Base-by-base conservation (phyloP, 2,888 invertebrate genomes). In the Hermodice carunculata region DNA sequence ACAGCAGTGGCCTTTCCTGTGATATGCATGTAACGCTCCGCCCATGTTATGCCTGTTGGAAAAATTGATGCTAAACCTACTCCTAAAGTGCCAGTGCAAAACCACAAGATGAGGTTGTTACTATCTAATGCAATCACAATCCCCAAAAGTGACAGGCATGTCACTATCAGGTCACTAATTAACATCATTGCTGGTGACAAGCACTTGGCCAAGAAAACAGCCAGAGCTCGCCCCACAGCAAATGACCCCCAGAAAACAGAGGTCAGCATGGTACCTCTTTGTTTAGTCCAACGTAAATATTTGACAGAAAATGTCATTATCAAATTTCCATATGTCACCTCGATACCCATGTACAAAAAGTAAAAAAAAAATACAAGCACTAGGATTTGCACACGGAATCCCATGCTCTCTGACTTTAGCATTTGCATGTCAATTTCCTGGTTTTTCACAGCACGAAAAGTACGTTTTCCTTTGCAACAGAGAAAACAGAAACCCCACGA, bases 61-160 rank as follows among this genome's bases (percentile, higher is more conserved):
- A 87, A 87, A 6, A 87, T 81, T 6, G 87, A 86, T 0, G 87
- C 86, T 77, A 87, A 80, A 22, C 87, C 87, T 2, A 86, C 71
- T 3, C 87, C 87, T 14, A 87, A 73, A 3, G 84, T 66, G 3
- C 83, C 74, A 1, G 87, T 81, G 11, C 86, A 85, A 14, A 83
- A 63, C 86, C 86, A 87, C 43, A 87, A 63, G 8, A 68, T 51
- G 14, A 17, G 26, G 26, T 56, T 37, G n/a, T 53, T 44, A 8
- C 44, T 51, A 14, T 64, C 61, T n/a, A 70, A 46, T 0, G 46
- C 60, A 11, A 86, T 71, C 2, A 82, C 61, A 0, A 85, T 78
- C 6, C 83, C 86, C 0, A 81, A 54, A 2, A 85, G 64, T 42
- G 81, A 70, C 24, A 80, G 51, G 3, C 79, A 67, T 48, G 81